A percentile compares a stretch with the other conserved stretches of the same genome.
Evolutionary conservation across 2,113 vertebrate genomes (phyloP).

Genomic region (Oryzias curvinotus): DNA sequence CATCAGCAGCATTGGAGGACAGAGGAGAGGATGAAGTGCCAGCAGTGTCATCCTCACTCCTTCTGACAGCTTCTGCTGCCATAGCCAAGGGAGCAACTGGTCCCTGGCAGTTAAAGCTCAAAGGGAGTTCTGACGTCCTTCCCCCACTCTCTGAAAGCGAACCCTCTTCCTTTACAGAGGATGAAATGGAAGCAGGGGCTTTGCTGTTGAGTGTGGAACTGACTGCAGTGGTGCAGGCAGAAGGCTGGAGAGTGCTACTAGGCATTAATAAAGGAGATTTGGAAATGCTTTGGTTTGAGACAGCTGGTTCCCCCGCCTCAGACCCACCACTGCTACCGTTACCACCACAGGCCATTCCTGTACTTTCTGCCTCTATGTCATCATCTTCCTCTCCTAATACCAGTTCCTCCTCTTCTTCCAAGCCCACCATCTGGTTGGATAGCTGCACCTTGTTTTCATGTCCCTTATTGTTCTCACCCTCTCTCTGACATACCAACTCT

Average conservation of each 20-base stretch:
- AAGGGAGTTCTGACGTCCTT: constrained; percentile 85
- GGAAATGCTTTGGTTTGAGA: constrained; percentile 99
- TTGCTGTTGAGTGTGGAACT: constrained; percentile 82
- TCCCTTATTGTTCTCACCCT: constrained; percentile 77
- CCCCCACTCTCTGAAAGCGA: constrained; percentile 84
- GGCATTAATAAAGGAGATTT: constrained; percentile 99
- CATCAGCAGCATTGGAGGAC: constrained; percentile 81
- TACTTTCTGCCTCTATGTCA: constrained; percentile 82
- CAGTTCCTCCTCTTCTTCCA: constrained; percentile 88
- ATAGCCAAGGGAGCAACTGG: constrained; percentile 69
- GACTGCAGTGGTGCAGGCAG: constrained; percentile 84
- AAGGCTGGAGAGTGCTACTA: constrained; percentile 95
- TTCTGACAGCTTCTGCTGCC: constrained; percentile 85
- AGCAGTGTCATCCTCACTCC: constrained; percentile 85
- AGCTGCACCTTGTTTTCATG: constrained; percentile 67
- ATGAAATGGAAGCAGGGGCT: constrained; percentile 89
- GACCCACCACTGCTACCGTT: constrained; percentile 78
- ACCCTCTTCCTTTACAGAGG: constrained; percentile 89
- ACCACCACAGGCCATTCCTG: constrained; percentile 82
- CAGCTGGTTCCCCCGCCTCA: constrained; percentile 92
- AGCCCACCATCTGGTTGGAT: constrained; percentile 78
- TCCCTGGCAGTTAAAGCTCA: constrained; percentile 99
- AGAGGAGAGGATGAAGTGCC: constrained; percentile 76
- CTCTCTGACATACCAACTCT: constrained; percentile 80
- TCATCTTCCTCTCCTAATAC: constrained; percentile 89